Conservation (phyloP, 2,113 vertebrate genomes). For the Sceloporus undulatus region DNA sequence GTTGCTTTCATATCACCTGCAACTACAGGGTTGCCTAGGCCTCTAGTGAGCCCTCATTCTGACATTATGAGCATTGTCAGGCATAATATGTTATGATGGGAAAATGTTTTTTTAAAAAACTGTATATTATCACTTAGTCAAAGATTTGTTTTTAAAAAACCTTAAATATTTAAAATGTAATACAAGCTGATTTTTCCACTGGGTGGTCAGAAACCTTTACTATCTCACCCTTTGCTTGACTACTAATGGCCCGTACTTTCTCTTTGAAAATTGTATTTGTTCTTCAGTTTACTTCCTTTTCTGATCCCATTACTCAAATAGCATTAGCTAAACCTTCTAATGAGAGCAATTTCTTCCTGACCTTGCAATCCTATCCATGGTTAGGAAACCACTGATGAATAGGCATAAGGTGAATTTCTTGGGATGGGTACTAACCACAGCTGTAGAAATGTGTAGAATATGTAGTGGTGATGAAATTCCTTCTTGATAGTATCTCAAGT, state of each 20-base stretch:
- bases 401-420: too few species aligned
- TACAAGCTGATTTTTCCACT: background rate
- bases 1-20: background rate
- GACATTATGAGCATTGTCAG: background rate
- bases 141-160: background rate
- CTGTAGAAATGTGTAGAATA: background rate
- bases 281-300: background rate
- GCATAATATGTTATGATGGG: background rate
- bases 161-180: background rate
- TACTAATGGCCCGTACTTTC: background rate
- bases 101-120: too few species aligned
- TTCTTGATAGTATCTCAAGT: background rate
- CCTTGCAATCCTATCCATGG: background rate
- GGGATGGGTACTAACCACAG: background rate
- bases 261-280: background rate
- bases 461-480: background rate
- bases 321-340: background rate
- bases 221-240: background rate
- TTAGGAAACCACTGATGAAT: background rate
- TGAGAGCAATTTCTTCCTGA: background rate
- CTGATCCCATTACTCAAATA: background rate
- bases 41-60: background rate
- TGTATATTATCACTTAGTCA: background rate
- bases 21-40: background rate
- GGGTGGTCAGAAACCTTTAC: background rate